Evolutionary conservation across 2,888 invertebrate species (phyloP), one percentile per base, ranked within the genome.

Genomic region (Ophioninae sp.): DNA sequence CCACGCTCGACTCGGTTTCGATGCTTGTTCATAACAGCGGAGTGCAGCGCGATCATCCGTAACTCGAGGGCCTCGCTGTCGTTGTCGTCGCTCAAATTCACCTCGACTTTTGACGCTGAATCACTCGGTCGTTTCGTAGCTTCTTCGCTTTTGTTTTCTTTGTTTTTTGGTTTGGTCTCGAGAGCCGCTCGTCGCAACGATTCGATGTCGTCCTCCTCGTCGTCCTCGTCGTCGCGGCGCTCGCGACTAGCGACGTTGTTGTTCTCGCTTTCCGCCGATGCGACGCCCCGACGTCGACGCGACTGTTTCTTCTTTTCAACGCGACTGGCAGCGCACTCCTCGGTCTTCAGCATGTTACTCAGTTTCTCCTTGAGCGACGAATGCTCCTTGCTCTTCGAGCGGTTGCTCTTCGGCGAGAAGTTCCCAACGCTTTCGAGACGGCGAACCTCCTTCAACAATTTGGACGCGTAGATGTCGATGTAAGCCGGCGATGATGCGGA

Each of bases 21-120:
- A 81, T 95, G 95, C 91, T 95, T 96, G 87, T 95, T 96, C 63
- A 95, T 88, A 64, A 96, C 93, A 7, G 96, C 95, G n/a, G 96
- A 96, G 87, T 94, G 95, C n/a, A 96, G 92, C 76, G 96, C 96
- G 85, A 95, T 95, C 86, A 95, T 91, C 86, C 96, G 93, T 69
- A 96, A 91, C 87, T 95, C 94, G 74, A 94, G 92, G 83, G 95
- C 94, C 88, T 96, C 95, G 89, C 94, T 94, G 85, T 95, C 95
- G 87, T 94, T 94, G 83, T 94, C 94, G 39, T 81, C 79, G 80
- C 74, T 81, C 37, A 76, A 51, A 20, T 78, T 85, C 6, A 59
- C 63, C 20, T 72, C 64, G 17, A 81, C 82, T 56, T 8, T 63
- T n/a, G 83, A 76, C 0, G 51, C 17, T 20, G 71, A 23, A 13